Base-by-base conservation (phyloP, 2,888 invertebrate species). In the Pogonocherus hispidulus region DNA sequence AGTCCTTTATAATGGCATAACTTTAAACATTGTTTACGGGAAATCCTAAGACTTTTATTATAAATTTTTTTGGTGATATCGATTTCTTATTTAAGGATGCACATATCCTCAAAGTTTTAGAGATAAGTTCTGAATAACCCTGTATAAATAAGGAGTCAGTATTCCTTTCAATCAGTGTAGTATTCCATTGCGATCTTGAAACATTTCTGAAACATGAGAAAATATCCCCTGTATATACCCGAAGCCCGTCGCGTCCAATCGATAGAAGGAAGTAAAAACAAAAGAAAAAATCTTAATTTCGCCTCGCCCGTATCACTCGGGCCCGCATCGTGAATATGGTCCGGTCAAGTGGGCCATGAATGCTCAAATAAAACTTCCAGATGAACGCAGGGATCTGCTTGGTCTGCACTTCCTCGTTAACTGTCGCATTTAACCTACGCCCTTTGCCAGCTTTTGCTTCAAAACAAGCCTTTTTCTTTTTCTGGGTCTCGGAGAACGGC, bases 261-360 rank as follows among this genome's bases (percentile, higher is more conserved):
- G 57, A 64, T 64, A 60, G 11, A 52, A 55, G 65, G 55, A 51
- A 51, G 35, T 20, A 56, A 52, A 57, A 63, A 68, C 32, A 37
- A 37, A 41, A 56, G 52, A 65, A 70, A 66, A 68, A 54, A 35
- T 66, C 14, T 63, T 68, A 69, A 73, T 73, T 75, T 73, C 51
- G 55, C 70, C 66, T 52, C 49, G 57, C 74, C 71, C 69, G 67
- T 73, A 74, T 74, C 41, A 3, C 16, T 55, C 41, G 63, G 35
- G 66, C 69, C 71, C 70, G 70, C 72, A 70, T 73, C 66, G 52
- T 46, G 67, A 68, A 69, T 70, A 72, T 67, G 62, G 62, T 72
- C 66, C 68, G 75, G 75, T 75, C 75, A 75, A 75, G 75, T 72
- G 72, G 69, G 55, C 75, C 75, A 64, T 69, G 72, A 72, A 59